Conservation (phyloP, 2,797 vertebrate genomes). For the Scolopax rusticola region DNA sequence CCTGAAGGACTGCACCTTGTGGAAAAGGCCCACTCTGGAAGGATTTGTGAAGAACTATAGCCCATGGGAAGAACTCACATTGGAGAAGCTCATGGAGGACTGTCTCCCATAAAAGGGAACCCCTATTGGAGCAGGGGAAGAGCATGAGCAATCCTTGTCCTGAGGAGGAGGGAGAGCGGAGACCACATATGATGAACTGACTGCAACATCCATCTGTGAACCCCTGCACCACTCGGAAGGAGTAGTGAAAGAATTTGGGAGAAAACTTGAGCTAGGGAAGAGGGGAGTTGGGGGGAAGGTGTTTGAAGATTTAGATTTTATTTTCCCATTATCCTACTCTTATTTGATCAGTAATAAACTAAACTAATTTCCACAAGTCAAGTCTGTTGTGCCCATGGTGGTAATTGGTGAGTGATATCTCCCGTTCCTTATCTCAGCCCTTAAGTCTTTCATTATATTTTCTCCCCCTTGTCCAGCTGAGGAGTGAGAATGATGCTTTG, state of each 20-base stretch:
- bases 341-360: neutral
- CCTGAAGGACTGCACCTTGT: neutral
- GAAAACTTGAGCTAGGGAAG: neutral
- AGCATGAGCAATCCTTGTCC: neutral
- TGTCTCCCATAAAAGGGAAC: neutral
- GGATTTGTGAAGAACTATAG: neutral
- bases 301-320: neutral
- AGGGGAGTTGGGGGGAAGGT: neutral
- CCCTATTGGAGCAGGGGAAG: neutral
- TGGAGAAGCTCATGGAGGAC: neutral
- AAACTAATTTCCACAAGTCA: neutral
- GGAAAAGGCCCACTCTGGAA: neutral
- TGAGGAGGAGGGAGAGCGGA: neutral
- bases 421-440: neutral
- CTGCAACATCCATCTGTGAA: neutral
- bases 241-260: neutral
- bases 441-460: neutral
- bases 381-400: neutral
- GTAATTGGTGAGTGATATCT: neutral
- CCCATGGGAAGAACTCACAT: neutral
- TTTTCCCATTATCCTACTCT: neutral
- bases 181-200: neutral
- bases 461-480: neutral
- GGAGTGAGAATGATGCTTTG: neutral
- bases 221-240: rapidly evolving